Percentiles rank a stretch among this genome's conserved stretches.
phyloP scores from a whole-genome alignment of 1,140 invertebrate species.

The Cyphomyrmex costatus region DNA sequence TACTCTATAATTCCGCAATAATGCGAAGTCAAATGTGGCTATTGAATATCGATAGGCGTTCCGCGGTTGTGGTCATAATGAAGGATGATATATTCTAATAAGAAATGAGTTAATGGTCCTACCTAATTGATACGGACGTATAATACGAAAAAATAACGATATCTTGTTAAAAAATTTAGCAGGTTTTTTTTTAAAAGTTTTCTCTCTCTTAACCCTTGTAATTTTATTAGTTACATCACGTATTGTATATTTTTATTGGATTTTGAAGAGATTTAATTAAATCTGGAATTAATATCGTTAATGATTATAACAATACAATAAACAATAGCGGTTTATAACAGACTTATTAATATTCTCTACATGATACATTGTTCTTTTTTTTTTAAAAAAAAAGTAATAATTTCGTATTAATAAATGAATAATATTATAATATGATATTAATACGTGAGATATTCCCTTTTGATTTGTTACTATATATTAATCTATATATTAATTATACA shows the following conservation, averaged over 20 bases:
- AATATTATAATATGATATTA: not conserved
- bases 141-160: not conserved
- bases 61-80: slow-evolving; percentile 4
- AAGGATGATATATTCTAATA: slow-evolving; percentile 37
- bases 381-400: not conserved
- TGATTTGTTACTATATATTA: not conserved
- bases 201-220: not conserved
- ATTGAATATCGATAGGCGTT: slow-evolving; percentile 67
- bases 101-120: slow-evolving; percentile 30
- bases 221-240: not conserved
- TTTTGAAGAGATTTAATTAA: slow-evolving; percentile 20
- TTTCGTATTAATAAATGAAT: not conserved
- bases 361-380: not conserved
- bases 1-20: slow-evolving; percentile 44
- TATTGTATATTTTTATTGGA: not conserved
- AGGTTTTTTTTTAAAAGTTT: not conserved
- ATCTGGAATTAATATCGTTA: not conserved
- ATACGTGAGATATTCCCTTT: not conserved
- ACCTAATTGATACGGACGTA: slow-evolving; percentile 9
- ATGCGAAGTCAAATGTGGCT: slow-evolving; percentile 72
- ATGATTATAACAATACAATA: not conserved
- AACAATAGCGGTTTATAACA: not conserved
- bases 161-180: not conserved
- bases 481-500: not conserved
- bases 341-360: not conserved